These are phyloP conservation scores for Macrotrachela quadricornifera DNA, from an alignment of 1,140 invertebrate genomes.

Conservation along the genomic window DNA sequence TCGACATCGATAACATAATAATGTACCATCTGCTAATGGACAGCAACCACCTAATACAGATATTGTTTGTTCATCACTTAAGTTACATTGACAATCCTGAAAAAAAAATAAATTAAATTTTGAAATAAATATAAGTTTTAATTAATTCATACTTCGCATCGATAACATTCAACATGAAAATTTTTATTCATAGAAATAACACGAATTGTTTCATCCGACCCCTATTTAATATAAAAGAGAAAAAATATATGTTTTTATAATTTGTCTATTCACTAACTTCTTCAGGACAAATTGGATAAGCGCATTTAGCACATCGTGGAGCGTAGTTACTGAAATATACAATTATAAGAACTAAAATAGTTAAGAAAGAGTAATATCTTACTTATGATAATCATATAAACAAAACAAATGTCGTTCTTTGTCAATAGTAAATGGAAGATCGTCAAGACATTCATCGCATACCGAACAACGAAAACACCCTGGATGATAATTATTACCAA, in stretches of 20 bases:
- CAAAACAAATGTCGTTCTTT: slow-evolving; percentile 92
- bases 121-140: too few relatives aligned
- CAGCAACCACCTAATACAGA: too few relatives aligned
- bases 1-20: not conserved
- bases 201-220: slow-evolving; percentile 80
- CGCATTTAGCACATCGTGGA: slow-evolving; percentile 83
- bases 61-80: too few relatives aligned
- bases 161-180: slow-evolving; percentile 87
- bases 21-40: not conserved
- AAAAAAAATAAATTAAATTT: too few relatives aligned
- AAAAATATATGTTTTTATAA: too few relatives aligned
- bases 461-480: slow-evolving; percentile 92
- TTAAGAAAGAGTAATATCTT: too few relatives aligned
- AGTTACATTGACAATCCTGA: too few relatives aligned
- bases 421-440: slow-evolving; percentile 87
- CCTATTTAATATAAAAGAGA: slow-evolving; percentile 35
- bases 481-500: slow-evolving; percentile 96
- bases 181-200: slow-evolving; percentile 87
- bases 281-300: slow-evolving; percentile 84
- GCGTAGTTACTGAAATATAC: slow-evolving; percentile 81
- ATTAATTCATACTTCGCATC: slow-evolving; percentile 51
- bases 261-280: too few relatives aligned
- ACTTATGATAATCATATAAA: slow-evolving; percentile 88
- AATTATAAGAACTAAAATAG: too few relatives aligned
- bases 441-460: slow-evolving; percentile 89